phyloP scores from a whole-genome alignment of 2,113 vertebrate genomes.

The Callipepla californica region DNA sequence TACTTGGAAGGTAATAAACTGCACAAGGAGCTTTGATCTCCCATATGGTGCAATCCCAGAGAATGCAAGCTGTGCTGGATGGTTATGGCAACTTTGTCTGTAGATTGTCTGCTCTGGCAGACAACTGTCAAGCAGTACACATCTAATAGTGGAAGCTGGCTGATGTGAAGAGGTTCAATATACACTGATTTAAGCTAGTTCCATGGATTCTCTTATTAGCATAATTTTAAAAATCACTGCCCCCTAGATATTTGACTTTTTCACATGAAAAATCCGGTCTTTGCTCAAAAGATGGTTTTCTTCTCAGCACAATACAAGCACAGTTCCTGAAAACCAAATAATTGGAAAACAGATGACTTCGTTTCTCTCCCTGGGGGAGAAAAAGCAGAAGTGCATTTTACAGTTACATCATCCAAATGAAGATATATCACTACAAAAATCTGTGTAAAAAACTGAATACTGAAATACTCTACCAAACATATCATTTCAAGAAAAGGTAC shows the following conservation, averaged over 20 bases:
- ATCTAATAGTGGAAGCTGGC: not conserved
- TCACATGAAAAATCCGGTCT: not conserved
- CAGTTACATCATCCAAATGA: not conserved
- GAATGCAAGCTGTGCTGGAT: not conserved
- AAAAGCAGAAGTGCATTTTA: not conserved
- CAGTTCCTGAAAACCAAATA: not conserved
- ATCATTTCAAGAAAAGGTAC: not conserved
- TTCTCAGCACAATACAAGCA: not conserved
- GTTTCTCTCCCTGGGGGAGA: not conserved
- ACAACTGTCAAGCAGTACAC: not conserved
- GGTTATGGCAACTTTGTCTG: not conserved
- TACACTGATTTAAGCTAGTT: not conserved
- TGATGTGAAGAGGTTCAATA: not conserved
- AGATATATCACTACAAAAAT: not conserved
- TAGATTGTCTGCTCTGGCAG: not conserved
- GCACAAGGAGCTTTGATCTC: not conserved
- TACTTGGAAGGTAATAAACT: not conserved
- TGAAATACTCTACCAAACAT: not conserved
- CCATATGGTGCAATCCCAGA: not conserved
- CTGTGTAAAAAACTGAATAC: not conserved
- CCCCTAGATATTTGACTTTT: not conserved
- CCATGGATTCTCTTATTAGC: not conserved
- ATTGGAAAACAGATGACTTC: not conserved
- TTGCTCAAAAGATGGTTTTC: not conserved
- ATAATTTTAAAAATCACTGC: fast-evolving